A percentile compares a stretch with the other conserved stretches of the same genome.
These are phyloP conservation scores for Epizoanthus stellaris DNA, from an alignment of 92 coral and sea anemone species.

Conservation along the genomic window DNA sequence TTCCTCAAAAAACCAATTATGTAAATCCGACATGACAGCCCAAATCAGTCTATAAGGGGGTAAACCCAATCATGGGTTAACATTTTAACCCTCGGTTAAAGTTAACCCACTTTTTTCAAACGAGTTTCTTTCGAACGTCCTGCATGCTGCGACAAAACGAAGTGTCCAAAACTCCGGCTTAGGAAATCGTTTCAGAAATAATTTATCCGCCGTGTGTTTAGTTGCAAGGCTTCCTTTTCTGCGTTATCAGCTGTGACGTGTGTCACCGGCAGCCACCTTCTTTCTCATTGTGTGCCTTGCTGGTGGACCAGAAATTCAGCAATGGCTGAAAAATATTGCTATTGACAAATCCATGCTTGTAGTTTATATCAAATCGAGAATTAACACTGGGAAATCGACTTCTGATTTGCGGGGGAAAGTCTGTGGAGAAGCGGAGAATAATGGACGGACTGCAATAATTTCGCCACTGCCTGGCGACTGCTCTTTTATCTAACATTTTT, in stretches of 20 bases:
- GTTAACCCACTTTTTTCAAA: too few relatives aligned
- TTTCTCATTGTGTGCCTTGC: conserved; percentile 9
- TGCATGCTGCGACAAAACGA: not conserved
- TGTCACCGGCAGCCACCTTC: conserved; percentile 12
- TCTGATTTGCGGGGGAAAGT: conserved; percentile 3
- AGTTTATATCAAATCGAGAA: not conserved
- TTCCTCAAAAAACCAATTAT: too few relatives aligned
- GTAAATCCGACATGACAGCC: too few relatives aligned
- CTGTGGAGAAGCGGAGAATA: not conserved
- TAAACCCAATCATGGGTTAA: too few relatives aligned
- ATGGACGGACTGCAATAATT: not conserved
- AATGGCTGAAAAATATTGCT: not conserved
- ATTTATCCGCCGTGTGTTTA: not conserved
- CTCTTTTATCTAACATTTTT: not conserved
- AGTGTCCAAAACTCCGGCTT: not conserved
- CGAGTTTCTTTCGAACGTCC: too few relatives aligned
- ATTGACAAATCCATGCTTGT: not conserved
- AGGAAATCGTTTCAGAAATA: not conserved
- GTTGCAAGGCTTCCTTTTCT: not conserved
- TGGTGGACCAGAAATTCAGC: not conserved
- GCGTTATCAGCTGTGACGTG: not conserved
- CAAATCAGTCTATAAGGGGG: too few relatives aligned
- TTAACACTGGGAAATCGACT: too few relatives aligned
- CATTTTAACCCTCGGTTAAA: too few relatives aligned
- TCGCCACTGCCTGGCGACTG: not conserved